Evolutionary conservation across 2,888 invertebrate species (phyloP).

Genomic region (Drosophila macrospina): DNA sequence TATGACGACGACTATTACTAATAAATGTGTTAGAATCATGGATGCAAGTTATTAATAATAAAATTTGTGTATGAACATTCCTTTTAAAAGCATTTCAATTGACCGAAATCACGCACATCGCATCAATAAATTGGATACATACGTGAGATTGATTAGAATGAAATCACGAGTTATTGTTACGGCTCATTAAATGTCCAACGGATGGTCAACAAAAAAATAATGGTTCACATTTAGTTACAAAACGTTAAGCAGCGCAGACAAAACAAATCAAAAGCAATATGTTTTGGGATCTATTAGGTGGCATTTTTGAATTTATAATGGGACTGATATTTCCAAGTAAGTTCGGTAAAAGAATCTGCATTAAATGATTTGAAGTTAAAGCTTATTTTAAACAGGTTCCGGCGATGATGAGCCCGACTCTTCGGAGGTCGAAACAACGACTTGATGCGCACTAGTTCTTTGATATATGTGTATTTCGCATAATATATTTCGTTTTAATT

Average conservation of each 20-base stretch:
- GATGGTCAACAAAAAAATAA: not conserved
- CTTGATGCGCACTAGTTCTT: conserved; percentile 25
- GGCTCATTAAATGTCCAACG: conserved; percentile 62
- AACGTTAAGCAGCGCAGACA: conserved; percentile 51
- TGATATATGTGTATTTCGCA: conserved; percentile 29
- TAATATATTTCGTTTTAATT: conserved; percentile 39
- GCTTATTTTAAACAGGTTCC: conserved; percentile 51
- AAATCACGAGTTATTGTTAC: conserved; percentile 37
- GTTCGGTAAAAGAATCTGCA: conserved; percentile 20
- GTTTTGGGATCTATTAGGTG: conserved; percentile 77
- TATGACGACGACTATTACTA: conserved; percentile 22
- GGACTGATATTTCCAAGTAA: conserved; percentile 76
- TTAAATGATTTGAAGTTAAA: not conserved
- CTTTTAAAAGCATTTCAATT: conserved; percentile 42
- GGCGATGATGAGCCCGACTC: conserved; percentile 79
- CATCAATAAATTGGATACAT: conserved; percentile 12
- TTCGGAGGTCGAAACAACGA: conserved; percentile 81
- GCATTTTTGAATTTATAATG: conserved; percentile 73
- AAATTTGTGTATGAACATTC: conserved; percentile 43
- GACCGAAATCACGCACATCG: conserved; percentile 45
- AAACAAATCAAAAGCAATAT: no score
- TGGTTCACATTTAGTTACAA: conserved; percentile 50
- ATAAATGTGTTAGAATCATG: conserved; percentile 14
- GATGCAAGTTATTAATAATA: conserved; percentile 39
- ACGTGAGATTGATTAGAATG: conserved; percentile 16